Base-by-base conservation (phyloP, 2,888 invertebrate genomes). In the Empis livida region DNA sequence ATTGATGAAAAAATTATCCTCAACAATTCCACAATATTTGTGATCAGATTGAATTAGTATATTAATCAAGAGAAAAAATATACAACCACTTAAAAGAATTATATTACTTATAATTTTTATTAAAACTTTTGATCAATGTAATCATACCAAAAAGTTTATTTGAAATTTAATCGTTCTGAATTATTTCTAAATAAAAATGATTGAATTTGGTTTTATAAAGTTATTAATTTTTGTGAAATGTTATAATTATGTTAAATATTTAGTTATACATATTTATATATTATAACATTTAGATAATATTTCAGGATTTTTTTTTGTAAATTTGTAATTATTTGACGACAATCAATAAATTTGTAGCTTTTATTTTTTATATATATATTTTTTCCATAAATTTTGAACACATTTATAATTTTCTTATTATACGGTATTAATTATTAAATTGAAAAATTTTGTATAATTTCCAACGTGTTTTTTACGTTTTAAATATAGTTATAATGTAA, bases 301-400 rank as follows among this genome's bases (percentile, higher is more conserved):
- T 27, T 27, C 23, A 27, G 23, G 23, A 27, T 27, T 27, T 27
- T 8, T 27, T 27, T n/a, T 23, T 39, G 39, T 45, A 41, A 45
- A 40, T 41, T 45, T 30, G 41, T 32, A 44, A 31, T 31, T 27
- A 31, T 15, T 38, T 14, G 40, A 40, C 30, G 43, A 27, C 42
- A 37, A 51, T 49, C 3, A 13, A 47, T 44, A 27, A 41, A 37
- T 37, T 46, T 31, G 32, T 31, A 23, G 16, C 10, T 51, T 41
- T 31, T 31, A 13, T 46, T 49, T 43, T 10, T 32, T 30, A 31
- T 46, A 42, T 20, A 16, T 48, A 46, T 30, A 20, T 42, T 38
- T 46, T 47, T 44, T 43, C 9, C 38, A 8, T 45, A 38, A 23
- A 43, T 41, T 32, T 44, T 37, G 43, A 44, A 44, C 38, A 43